Base-by-base conservation (phyloP, 1,140 invertebrate species). In the Pristionchus pacificus region DNA sequence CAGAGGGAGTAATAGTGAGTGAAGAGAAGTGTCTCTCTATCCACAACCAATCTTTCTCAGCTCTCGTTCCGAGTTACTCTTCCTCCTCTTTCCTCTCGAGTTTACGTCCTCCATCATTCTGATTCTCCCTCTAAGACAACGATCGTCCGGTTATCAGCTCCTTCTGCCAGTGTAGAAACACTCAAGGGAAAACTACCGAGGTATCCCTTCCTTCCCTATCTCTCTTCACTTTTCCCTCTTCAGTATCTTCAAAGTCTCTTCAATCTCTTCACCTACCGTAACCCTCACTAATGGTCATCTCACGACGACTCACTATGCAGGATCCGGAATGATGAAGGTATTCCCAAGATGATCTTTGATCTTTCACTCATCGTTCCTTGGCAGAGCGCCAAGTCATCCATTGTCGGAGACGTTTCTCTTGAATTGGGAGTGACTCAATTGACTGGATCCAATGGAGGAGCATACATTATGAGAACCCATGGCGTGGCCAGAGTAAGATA, bases 391-490 rank as follows among this genome's bases (percentile, higher is more conserved):
- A 6, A 6, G 6, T 49, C 38, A 19, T 49, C 38, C 19, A 49
- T 49, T 19, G 6, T 19, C 6, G 6, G 6, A 19, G 6, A 19
- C 19, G 38, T 49, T 10, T 49, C 19, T n/a, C n/a, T n/a, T n/a
- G n/a, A n/a, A n/a, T n/a, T n/a, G n/a, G n/a, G n/a, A n/a, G n/a
- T n/a, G n/a, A n/a, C n/a, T n/a, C n/a, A n/a, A n/a, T n/a, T n/a
- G n/a, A n/a, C 38, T 49, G 38, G 38, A 49, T 57, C 71, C 0
- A 28, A 15, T 13, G 71, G 71, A 19, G 71, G 71, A n/a, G 60
- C 71, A n/a, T 72, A 72, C 57, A 28, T 72, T 1, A 72, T 72
- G 71, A 61, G 71, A 68, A 24, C 57, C 2, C 33, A 29, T n/a
- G 31, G 25, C 0, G 38, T 68, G n/a, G 31, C 71, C 29, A 33